Conservation (phyloP, 1,140 invertebrate genomes). For the Popillia japonica region DNA sequence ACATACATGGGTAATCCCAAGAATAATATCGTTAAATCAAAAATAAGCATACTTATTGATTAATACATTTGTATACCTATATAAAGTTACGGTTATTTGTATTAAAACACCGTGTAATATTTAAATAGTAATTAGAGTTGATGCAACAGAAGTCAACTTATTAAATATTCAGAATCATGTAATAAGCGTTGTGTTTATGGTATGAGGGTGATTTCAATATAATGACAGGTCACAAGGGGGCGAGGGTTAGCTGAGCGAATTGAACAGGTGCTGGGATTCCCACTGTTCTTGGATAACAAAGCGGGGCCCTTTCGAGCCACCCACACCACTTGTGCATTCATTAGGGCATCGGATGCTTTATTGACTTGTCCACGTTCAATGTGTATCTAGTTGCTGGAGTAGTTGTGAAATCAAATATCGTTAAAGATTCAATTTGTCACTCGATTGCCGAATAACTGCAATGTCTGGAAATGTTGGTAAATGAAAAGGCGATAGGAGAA, state of each 20-base stretch:
- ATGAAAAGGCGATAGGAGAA: background rate
- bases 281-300: slow-evolving; percentile 34
- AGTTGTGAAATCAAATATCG: background rate
- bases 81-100: background rate
- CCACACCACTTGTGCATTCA: slow-evolving; percentile 25
- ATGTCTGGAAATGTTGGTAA: background rate
- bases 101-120: slow-evolving; percentile 18
- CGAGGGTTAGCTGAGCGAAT: slow-evolving; percentile 13
- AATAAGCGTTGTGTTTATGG: slow-evolving; percentile 27
- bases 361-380: slow-evolving; percentile 29
- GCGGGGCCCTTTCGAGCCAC: slow-evolving; percentile 5
- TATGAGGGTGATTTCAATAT: slow-evolving; percentile 10
- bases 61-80: background rate
- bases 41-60: too few relatives aligned
- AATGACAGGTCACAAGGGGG: slow-evolving; percentile 32
- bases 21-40: too few relatives aligned
- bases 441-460: background rate
- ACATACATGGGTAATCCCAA: too few relatives aligned
- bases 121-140: slow-evolving; percentile 10
- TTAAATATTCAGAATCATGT: slow-evolving; percentile 43
- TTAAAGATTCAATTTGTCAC: slow-evolving; percentile 2
- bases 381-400: background rate
- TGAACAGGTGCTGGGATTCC: slow-evolving; percentile 27
- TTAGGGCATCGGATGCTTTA: slow-evolving; percentile 31
- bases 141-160: slow-evolving; percentile 43